Conservation (phyloP, 2,888 invertebrate genomes). For the Ennomos fuscantarius region DNA sequence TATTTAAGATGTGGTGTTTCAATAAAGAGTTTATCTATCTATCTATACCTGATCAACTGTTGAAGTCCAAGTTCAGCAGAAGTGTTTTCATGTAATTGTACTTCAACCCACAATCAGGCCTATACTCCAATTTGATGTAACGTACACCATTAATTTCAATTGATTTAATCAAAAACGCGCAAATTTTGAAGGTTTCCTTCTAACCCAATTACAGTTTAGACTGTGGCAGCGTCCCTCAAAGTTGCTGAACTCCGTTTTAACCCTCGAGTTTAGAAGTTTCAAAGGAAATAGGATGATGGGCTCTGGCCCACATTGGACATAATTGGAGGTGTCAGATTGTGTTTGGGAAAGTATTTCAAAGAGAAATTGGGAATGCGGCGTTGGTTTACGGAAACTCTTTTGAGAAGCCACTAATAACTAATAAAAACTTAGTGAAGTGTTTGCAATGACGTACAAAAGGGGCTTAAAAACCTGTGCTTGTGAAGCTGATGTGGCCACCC, state of each 20-base stretch:
- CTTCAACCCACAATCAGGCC: too few relatives aligned
- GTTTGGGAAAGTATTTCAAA: constrained; percentile 23
- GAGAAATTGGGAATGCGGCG: constrained; percentile 6
- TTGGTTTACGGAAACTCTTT: constrained; percentile 13
- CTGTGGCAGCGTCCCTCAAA: constrained; percentile 10
- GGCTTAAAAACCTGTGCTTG: too few relatives aligned
- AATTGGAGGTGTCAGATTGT: constrained; percentile 27
- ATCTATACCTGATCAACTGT: too few relatives aligned
- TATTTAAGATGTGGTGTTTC: too few relatives aligned
- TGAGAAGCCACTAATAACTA: constrained; percentile 8
- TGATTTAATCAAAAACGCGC: too few relatives aligned
- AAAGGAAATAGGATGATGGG: constrained; percentile 26
- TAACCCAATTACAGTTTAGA: constrained; percentile 5
- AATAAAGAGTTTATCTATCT: too few relatives aligned
- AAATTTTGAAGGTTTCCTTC: constrained; percentile 1
- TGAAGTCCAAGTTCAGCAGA: too few relatives aligned
- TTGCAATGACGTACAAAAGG: background rate
- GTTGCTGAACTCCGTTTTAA: constrained; percentile 19
- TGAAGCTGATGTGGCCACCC: too few relatives aligned
- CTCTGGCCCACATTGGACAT: constrained; percentile 18
- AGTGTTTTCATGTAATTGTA: too few relatives aligned
- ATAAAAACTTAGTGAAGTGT: constrained; percentile 15
- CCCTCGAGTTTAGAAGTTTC: constrained; percentile 28
- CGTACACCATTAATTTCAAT: too few relatives aligned
- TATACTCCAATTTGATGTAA: too few relatives aligned